phyloP scores from a whole-genome alignment of 2,888 invertebrate genomes.

The Caprella mutica region DNA sequence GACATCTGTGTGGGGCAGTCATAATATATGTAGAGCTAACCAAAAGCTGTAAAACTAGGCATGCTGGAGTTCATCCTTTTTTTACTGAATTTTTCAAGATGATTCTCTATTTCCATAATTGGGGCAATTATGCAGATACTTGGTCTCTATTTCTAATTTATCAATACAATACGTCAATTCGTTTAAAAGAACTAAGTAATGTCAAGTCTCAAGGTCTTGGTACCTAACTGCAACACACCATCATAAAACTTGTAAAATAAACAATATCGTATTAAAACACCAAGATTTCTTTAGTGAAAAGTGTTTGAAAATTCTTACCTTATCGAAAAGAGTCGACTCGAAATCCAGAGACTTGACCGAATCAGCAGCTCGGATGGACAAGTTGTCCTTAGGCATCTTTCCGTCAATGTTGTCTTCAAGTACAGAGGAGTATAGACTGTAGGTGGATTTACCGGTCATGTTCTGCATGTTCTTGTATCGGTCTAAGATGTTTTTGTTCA shows the following conservation, averaged over 20 bases:
- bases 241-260: too few relatives aligned
- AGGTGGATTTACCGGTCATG: background rate
- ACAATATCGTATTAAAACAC: too few relatives aligned
- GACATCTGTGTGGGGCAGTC: constrained; percentile 15
- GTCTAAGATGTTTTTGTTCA: constrained; percentile 1
- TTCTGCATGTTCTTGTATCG: constrained; percentile 9
- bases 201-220: too few relatives aligned
- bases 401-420: background rate
- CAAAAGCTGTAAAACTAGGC: too few relatives aligned
- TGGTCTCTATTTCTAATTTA: background rate
- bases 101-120: background rate
- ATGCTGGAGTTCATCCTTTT: background rate
- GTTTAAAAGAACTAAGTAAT: too few relatives aligned
- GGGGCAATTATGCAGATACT: background rate
- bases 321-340: constrained; percentile 1
- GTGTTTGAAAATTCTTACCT: too few relatives aligned
- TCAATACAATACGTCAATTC: too few relatives aligned
- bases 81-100: background rate
- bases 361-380: background rate
- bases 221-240: too few relatives aligned
- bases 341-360: constrained; percentile 7
- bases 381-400: background rate
- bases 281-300: too few relatives aligned
- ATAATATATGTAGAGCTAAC: too few relatives aligned
- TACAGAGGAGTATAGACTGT: background rate